These are phyloP conservation scores for Melitaea cinxia DNA, from an alignment of 1,140 invertebrate genomes.

Conservation along the genomic window DNA sequence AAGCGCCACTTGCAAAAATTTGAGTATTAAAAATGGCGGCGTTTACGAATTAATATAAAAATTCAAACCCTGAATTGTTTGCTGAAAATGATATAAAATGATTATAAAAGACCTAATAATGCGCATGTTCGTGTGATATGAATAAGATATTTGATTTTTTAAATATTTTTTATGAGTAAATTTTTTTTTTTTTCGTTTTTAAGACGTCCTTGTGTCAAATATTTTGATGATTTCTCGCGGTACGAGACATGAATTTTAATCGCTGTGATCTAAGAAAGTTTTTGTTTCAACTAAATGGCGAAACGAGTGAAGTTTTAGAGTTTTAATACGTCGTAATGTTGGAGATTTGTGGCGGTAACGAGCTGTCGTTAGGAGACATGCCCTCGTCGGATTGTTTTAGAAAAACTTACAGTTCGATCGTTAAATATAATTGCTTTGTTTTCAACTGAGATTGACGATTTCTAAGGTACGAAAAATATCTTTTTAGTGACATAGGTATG, in stretches of 20 bases:
- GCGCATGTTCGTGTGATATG: no score
- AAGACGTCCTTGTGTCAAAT: constrained; percentile 49
- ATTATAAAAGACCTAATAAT: no score
- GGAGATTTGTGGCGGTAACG: constrained; percentile 76
- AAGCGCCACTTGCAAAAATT: constrained; percentile 63
- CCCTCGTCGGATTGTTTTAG: constrained; percentile 52
- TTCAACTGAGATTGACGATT: constrained; percentile 32
- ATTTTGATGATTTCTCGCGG: constrained; percentile 47
- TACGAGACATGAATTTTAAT: constrained; percentile 76
- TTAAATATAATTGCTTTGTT: constrained; percentile 57
- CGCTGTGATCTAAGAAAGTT: constrained; percentile 75
- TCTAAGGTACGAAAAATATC: constrained; percentile 22
- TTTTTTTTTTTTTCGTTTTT: constrained; percentile 11
- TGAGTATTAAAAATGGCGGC: constrained; percentile 14
- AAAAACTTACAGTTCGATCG: constrained; percentile 51
- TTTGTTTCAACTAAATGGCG: constrained; percentile 72
- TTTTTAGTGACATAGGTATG: constrained; percentile 22
- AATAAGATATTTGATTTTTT: no score
- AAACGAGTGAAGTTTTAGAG: constrained; percentile 72
- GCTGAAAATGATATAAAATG: no score
- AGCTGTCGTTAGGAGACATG: constrained; percentile 69
- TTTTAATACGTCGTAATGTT: constrained; percentile 78
- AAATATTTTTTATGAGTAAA: no score
- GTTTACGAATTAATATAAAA: background rate
- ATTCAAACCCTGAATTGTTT: no score